Conservation (phyloP, 2,797 vertebrate species). For the Melanotaenia nigrans region DNA sequence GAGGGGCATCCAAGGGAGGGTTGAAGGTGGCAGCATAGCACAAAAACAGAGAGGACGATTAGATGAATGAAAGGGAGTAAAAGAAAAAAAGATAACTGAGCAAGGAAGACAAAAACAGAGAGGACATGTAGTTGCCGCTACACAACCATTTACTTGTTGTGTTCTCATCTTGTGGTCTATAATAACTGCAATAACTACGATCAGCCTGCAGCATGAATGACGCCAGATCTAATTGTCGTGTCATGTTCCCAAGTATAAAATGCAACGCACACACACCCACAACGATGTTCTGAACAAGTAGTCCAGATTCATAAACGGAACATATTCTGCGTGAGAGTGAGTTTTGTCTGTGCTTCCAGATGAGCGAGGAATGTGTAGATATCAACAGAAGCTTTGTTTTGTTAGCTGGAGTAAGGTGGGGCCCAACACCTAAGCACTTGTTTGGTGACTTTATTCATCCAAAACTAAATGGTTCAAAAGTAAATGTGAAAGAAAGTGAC, state of each 20-base stretch:
- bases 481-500: conserved; percentile 25
- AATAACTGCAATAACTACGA: conserved; percentile 69
- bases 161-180: conserved; percentile 61
- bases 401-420: conserved; percentile 71
- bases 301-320: conserved; percentile 39
- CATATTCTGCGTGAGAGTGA: conserved; percentile 20
- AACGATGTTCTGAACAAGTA: conserved; percentile 27
- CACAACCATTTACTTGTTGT: conserved; percentile 48
- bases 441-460: conserved; percentile 64
- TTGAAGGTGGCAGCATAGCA: conserved; percentile 36
- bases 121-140: conserved; percentile 46
- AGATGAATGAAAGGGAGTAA: conserved; percentile 34
- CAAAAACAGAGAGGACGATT: conserved; percentile 35
- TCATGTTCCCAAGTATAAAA: conserved; percentile 61
- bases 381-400: conserved; percentile 73
- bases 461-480: conserved; percentile 43
- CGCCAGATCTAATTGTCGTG: conserved; percentile 65
- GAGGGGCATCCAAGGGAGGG: conserved; percentile 15
- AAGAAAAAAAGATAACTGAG: conserved; percentile 41
- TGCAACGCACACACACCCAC: conserved; percentile 48
- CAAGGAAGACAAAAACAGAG: conserved; percentile 20
- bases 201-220: conserved; percentile 63
- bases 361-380: conserved; percentile 62
- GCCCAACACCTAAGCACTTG: conserved; percentile 67
- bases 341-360: conserved; percentile 45